phyloP scores from a whole-genome alignment of 1,140 invertebrate genomes.

The Asobara japonica region DNA sequence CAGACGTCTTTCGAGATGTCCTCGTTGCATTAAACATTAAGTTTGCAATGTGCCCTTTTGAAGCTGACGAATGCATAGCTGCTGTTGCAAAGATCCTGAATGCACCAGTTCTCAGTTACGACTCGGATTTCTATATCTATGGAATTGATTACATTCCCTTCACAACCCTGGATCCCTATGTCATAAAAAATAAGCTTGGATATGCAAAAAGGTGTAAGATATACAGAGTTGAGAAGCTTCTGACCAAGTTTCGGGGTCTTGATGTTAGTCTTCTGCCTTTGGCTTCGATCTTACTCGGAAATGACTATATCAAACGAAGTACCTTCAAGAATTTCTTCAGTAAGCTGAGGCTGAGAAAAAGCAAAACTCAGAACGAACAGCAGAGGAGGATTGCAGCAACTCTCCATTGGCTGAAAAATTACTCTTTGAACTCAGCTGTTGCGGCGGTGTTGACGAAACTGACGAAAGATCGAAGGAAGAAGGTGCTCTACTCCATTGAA shows the following conservation, averaged over 20 bases:
- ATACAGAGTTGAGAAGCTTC: conserved; percentile 77
- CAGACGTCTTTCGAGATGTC: conserved; percentile 77
- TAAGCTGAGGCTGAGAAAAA: conserved; percentile 72
- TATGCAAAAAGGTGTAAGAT: conserved; percentile 73
- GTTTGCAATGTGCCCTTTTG: conserved; percentile 79
- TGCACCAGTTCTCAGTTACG: conserved; percentile 87
- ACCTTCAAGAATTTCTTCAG: conserved; percentile 78
- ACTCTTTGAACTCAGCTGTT: conserved; percentile 75
- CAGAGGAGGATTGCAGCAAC: conserved; percentile 75
- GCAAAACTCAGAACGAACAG: conserved; percentile 67
- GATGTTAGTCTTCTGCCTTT: conserved; percentile 76
- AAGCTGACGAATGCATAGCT: conserved; percentile 88
- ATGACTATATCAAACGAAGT: conserved; percentile 82
- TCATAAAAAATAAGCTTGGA: conserved; percentile 39
- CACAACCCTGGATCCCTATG: conserved; percentile 69
- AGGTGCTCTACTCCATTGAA: conserved; percentile 69
- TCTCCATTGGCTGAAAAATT: conserved; percentile 78
- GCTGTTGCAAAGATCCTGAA: conserved; percentile 77
- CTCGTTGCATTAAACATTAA: conserved; percentile 73
- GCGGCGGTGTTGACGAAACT: conserved; percentile 72
- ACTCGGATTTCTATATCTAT: conserved; percentile 93
- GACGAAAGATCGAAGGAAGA: conserved; percentile 66
- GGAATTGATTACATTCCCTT: conserved; percentile 85
- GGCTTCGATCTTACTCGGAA: conserved; percentile 83
- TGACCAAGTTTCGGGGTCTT: conserved; percentile 73